Evolutionary conservation across 2,888 invertebrate genomes (phyloP).

Genomic region (Tetranychus piercei): DNA sequence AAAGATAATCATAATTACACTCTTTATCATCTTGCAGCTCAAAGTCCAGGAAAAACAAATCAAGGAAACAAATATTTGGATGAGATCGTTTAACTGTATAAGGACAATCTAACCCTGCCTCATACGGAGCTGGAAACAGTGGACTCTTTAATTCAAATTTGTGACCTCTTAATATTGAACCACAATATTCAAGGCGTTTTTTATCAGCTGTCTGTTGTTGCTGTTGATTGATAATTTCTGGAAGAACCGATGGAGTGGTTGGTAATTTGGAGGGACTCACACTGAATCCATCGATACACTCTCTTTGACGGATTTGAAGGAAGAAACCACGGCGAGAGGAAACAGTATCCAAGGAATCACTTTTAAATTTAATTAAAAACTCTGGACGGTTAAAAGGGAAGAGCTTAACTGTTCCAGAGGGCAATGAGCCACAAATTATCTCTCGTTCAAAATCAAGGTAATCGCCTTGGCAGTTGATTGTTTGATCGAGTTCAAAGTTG

Average conservation of each 20-base stretch:
- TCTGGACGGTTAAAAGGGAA: conserved; percentile 22
- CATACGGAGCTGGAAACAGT: conserved; percentile 27
- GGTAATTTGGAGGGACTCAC: background rate
- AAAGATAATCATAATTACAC: conserved; percentile 28
- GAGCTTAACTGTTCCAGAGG: conserved; percentile 19
- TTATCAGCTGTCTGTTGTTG: background rate
- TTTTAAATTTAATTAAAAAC: conserved; percentile 23
- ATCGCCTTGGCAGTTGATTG: conserved; percentile 26
- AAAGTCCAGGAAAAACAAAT: conserved; percentile 27
- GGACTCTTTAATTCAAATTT: conserved; percentile 26
- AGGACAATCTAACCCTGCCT: conserved; percentile 25
- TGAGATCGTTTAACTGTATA: conserved; percentile 24
- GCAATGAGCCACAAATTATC: conserved; percentile 26
- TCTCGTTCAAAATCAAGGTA: conserved; percentile 27
- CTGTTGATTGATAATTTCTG: background rate
- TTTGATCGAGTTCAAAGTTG: conserved; percentile 26
- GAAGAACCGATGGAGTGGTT: background rate
- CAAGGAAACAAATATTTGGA: conserved; percentile 26
- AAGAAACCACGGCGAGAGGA: conserved; percentile 21
- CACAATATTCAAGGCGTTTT: conserved; percentile 18
- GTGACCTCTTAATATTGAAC: conserved; percentile 17
- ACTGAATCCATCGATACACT: conserved; percentile 17
- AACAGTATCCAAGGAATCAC: background rate
- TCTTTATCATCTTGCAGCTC: conserved; percentile 23
- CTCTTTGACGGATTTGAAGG: conserved; percentile 20